These are phyloP conservation scores for Maconellicoccus hirsutus DNA, from an alignment of 1,140 invertebrate genomes.

Conservation along the genomic window DNA sequence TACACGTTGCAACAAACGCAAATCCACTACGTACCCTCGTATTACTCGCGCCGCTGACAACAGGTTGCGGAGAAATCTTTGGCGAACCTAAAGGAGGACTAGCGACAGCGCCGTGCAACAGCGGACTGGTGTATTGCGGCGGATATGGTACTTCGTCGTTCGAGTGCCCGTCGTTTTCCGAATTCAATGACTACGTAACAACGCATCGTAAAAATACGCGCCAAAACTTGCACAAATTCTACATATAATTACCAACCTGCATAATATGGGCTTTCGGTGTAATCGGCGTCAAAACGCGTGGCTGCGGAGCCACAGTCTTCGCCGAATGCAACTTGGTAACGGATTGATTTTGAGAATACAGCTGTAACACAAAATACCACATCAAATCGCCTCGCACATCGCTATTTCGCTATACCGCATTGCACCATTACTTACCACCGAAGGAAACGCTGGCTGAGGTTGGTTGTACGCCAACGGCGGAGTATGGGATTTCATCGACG, in stretches of 20 bases:
- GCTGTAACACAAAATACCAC: background rate
- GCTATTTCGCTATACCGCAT: no score
- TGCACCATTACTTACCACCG: conserved; percentile 24
- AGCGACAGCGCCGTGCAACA: conserved; percentile 41
- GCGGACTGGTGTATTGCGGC: conserved; percentile 30
- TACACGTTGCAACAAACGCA: background rate
- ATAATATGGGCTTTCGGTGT: conserved; percentile 25
- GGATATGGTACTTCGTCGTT: conserved; percentile 24
- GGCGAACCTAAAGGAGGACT: conserved; percentile 45
- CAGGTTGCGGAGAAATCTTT: conserved; percentile 37
- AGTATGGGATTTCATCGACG: background rate
- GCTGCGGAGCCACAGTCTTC: conserved; percentile 11
- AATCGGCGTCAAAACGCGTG: background rate
- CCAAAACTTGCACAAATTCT: background rate
- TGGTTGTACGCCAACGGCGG: conserved; percentile 25
- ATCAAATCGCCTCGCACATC: no score
- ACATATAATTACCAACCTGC: conserved; percentile 16
- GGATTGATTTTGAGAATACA: background rate
- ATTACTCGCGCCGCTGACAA: conserved; percentile 37
- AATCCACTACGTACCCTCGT: conserved; percentile 30
- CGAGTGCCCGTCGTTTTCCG: background rate
- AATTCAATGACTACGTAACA: background rate
- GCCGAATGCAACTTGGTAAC: background rate
- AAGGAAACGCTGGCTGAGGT: conserved; percentile 20
- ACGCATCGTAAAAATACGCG: background rate